These are phyloP conservation scores for Piaya cayana DNA, from an alignment of 2,113 vertebrate species.

Conservation along the genomic window DNA sequence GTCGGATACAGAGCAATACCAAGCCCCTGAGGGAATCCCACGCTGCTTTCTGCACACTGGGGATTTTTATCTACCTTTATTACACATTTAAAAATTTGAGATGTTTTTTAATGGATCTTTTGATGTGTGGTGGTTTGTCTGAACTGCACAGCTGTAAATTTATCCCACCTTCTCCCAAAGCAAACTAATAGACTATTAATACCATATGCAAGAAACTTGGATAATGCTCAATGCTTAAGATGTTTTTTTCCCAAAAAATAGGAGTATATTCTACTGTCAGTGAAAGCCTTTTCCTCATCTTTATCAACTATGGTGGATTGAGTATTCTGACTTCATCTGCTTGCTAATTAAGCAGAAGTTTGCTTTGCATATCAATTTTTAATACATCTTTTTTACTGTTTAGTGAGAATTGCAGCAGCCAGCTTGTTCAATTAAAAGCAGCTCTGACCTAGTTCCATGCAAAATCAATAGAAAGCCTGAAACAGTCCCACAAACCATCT, in stretches of 20 bases:
- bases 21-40: not conserved
- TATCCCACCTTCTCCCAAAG: not conserved
- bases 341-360: slow-evolving; percentile 73
- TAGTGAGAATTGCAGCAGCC: slow-evolving; percentile 59
- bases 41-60: not conserved
- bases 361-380: slow-evolving; percentile 76
- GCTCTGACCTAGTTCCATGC: slow-evolving; percentile 74
- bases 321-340: slow-evolving; percentile 45
- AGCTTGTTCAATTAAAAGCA: slow-evolving; percentile 64
- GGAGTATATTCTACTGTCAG: not conserved
- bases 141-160: not conserved
- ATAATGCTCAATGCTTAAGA: not conserved
- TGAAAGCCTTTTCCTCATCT: slow-evolving; percentile 38
- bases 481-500: not conserved
- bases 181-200: not conserved
- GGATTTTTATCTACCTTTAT: not conserved
- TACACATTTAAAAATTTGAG: not conserved
- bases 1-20: accelerated
- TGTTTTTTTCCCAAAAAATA: not conserved
- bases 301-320: slow-evolving; percentile 8
- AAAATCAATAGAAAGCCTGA: slow-evolving; percentile 65
- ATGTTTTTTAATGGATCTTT: not conserved
- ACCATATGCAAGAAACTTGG: not conserved
- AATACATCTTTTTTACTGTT: slow-evolving; percentile 64
- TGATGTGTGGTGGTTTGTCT: not conserved